Evolutionary conservation across 2,888 invertebrate genomes (phyloP), one percentile per base, ranked within the genome.

Genomic region (Amphipyra berbera): DNA sequence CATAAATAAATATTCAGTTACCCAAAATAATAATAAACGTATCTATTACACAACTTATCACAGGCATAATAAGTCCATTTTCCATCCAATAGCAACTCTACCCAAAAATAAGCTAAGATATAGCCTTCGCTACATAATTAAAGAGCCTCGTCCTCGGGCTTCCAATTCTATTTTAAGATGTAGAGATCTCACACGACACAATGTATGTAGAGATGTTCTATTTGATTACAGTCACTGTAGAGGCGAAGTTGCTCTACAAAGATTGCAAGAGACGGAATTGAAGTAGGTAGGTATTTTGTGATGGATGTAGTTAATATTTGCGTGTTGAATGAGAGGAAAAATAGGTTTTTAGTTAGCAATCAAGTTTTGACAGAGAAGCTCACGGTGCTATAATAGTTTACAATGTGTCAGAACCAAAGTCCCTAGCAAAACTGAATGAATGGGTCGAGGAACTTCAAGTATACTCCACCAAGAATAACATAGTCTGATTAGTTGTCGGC

Each of bases 181-280:
- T 14, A 14, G 35, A 42, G 21, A 33, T 49, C 14, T 48, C 13
- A 9, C 47, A 42, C 37, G n/a, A 13, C n/a, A 61, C 30, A 54
- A 37, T 10, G 40, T 62, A 49, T 42, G 57, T 66, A 53, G 46
- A 64, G 72, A 74, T 64, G 73, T 64, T 74, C 69, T 73, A 73
- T 74, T 69, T 73, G 75, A 73, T 73, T 74, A 71, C 67, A 40
- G 42, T 9, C 55, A 54, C 15, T 14, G 35, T 42, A 12, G 68
- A 65, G 41, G 3, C 21, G 21, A 37, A 30, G 48, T 42, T 59
- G 58, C 45, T 59, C 67, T 48, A 48, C 41, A 52, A 44, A 66
- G 67, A 66, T 66, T 44, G 52, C 50, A 30, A 41, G 10, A 33
- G 35, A 14, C 8, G 47, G 6, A 30, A 30, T n/a, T n/a, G 38